Evolutionary conservation across 2,113 vertebrate species (phyloP).

Genomic region (Grantiella picta): DNA sequence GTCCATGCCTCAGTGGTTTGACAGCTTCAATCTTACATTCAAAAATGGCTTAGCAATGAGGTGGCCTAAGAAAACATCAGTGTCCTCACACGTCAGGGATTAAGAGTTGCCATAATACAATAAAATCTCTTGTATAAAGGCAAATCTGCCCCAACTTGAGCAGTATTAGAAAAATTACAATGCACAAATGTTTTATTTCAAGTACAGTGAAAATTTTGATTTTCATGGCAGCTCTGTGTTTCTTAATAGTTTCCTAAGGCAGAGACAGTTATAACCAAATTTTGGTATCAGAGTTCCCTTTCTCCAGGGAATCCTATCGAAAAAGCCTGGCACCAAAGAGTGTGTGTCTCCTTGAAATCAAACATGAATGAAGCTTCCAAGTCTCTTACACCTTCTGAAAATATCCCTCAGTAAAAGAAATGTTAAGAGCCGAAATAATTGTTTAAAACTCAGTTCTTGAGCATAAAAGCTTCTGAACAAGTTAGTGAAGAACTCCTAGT

Average conservation of each 20-base stretch:
- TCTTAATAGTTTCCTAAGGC: neutral
- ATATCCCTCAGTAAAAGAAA: neutral
- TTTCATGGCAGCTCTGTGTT: neutral
- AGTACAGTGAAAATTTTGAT: neutral
- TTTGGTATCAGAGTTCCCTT: neutral
- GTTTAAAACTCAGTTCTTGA: neutral
- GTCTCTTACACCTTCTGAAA: neutral
- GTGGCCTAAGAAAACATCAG: neutral
- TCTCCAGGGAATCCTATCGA: neutral
- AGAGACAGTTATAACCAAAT: neutral
- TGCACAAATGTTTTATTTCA: neutral
- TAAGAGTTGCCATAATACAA: neutral
- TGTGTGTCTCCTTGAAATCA: neutral
- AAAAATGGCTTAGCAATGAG: neutral
- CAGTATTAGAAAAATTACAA: neutral
- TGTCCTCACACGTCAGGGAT: neutral
- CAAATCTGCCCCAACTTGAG: neutral
- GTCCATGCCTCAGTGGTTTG: neutral
- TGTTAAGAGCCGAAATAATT: neutral
- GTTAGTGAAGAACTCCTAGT: neutral
- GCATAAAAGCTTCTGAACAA: neutral
- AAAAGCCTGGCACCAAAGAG: neutral
- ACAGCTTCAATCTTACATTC: neutral
- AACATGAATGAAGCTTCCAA: neutral
- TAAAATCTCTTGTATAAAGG: neutral